These are phyloP conservation scores for Hylaeus volcanicus DNA, from an alignment of 1,140 invertebrate species.

Conservation along the genomic window DNA sequence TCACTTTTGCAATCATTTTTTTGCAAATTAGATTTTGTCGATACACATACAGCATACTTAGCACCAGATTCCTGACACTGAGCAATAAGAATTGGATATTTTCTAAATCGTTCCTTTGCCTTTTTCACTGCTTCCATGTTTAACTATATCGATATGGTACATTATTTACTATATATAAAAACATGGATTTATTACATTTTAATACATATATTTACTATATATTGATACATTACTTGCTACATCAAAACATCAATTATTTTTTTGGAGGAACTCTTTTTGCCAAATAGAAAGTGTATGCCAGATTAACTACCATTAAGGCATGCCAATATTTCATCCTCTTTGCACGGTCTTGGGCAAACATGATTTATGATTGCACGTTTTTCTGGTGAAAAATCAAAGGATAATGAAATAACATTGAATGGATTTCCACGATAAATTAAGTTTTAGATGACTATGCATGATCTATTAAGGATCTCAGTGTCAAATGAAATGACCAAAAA, in stretches of 20 bases:
- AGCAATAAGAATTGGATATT: conserved; percentile 87
- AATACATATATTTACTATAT: conserved; percentile 50
- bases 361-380: conserved; percentile 59
- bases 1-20: conserved; percentile 88
- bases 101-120: conserved; percentile 86
- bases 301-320: background rate
- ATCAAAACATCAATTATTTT: conserved; percentile 83
- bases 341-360: background rate
- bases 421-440: no score
- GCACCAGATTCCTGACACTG: conserved; percentile 86
- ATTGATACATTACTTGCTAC: conserved; percentile 10
- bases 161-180: conserved; percentile 18
- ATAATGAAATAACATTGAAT: background rate
- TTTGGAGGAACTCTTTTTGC: conserved; percentile 79
- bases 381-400: conserved; percentile 61
- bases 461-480: no score
- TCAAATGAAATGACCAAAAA: conserved; percentile 15
- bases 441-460: no score
- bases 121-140: conserved; percentile 88
- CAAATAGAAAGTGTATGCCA: background rate
- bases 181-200: background rate
- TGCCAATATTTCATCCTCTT: background rate
- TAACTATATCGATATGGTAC: background rate
- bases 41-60: conserved; percentile 89
- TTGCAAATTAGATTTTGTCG: conserved; percentile 86